These are phyloP conservation scores for Lymantria monacha DNA, from an alignment of 2,888 invertebrate species.

Conservation along the genomic window DNA sequence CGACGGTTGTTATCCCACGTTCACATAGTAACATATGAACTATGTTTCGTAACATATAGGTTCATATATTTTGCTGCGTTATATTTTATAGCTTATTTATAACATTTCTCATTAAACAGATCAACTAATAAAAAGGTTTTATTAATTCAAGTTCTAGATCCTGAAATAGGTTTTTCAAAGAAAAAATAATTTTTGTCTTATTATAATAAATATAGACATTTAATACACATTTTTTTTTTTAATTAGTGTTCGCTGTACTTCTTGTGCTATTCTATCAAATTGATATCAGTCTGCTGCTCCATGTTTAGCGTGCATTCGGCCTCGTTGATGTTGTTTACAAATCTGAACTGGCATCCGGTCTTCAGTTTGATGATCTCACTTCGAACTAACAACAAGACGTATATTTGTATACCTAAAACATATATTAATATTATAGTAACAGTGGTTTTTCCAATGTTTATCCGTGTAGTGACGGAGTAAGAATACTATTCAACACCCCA, in stretches of 20 bases:
- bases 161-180: too few species aligned
- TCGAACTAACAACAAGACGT: constrained; percentile 16
- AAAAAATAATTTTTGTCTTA: too few species aligned
- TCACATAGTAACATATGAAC: too few species aligned
- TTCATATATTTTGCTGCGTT: neutral
- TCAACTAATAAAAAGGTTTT: too few species aligned
- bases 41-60: too few species aligned
- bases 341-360: constrained; percentile 16
- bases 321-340: constrained; percentile 20
- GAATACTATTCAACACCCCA: neutral
- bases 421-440: neutral
- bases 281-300: neutral
- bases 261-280: neutral
- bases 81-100: neutral
- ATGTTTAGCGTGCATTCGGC: constrained; percentile 13
- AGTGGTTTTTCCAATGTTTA: neutral
- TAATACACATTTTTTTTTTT: too few species aligned
- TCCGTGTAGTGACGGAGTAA: neutral
- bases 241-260: neutral
- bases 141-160: too few species aligned
- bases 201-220: too few species aligned
- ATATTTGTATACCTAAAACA: constrained; percentile 16
- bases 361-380: constrained; percentile 29
- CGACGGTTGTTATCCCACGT: neutral
- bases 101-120: too few species aligned